Conservation (phyloP, 2,797 vertebrate species). For the Pseudochromis fuscus region DNA sequence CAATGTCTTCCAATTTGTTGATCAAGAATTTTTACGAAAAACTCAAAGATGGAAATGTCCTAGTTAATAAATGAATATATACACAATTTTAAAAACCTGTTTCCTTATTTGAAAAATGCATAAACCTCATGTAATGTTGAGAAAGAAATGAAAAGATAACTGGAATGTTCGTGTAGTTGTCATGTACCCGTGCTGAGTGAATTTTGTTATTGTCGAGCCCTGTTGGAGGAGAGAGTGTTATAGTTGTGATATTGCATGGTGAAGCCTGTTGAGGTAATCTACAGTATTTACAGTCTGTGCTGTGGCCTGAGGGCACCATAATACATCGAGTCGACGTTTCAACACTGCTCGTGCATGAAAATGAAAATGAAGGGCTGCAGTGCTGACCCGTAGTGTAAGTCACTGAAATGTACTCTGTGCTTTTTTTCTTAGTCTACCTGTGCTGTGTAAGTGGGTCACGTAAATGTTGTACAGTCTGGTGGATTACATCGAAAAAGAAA, state of each 20-base stretch:
- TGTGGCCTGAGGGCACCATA: slow-evolving; percentile 33
- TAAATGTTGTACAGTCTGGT: slow-evolving; percentile 13
- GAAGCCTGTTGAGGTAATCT: slow-evolving; percentile 21
- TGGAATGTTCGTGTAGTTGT: neutral
- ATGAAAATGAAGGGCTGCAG: slow-evolving; percentile 35
- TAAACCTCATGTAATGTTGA: neutral
- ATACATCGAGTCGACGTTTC: slow-evolving; percentile 50
- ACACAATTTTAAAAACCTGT: neutral
- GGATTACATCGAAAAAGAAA: slow-evolving; percentile 27
- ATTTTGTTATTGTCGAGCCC: neutral
- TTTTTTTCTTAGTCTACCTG: slow-evolving; percentile 18
- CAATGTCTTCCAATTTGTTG: too few species aligned
- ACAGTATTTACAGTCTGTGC: slow-evolving; percentile 39
- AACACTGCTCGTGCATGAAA: slow-evolving; percentile 55
- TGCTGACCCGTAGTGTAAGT: slow-evolving; percentile 26
- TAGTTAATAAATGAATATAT: neutral
- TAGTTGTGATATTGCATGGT: slow-evolving; percentile 5
- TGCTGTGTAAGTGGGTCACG: slow-evolving; percentile 26
- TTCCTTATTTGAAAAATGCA: neutral
- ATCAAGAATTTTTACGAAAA: neutral
- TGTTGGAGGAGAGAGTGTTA: neutral
- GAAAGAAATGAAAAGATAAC: neutral
- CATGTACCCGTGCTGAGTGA: neutral
- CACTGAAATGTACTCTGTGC: slow-evolving; percentile 32
- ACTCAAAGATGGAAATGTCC: neutral